Evolutionary conservation across 1,140 invertebrate genomes (phyloP).

Genomic region (Apis cerana): DNA sequence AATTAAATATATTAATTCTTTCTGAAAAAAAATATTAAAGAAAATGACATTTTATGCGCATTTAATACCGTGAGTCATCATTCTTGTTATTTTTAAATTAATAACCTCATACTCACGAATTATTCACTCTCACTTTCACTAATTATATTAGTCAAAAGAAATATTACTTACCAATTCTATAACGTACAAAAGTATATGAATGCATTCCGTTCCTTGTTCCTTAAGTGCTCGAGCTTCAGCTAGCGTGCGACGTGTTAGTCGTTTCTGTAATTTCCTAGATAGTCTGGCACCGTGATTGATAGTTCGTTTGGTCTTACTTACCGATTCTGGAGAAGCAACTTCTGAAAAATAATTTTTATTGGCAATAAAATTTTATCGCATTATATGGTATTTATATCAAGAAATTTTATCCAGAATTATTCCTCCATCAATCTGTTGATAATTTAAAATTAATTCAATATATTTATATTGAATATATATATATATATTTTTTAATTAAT

Average conservation of each 20-base stretch:
- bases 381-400: background rate
- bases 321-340: constrained; percentile 58
- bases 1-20: background rate
- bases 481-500: background rate
- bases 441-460: background rate
- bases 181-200: constrained; percentile 88
- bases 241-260: constrained; percentile 87
- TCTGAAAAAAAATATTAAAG: too few species aligned
- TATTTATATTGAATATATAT: too few species aligned
- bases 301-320: constrained; percentile 85
- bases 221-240: constrained; percentile 88
- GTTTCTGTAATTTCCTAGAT: constrained; percentile 85
- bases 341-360: constrained; percentile 50
- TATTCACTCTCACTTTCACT: too few species aligned
- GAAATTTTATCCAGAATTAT: background rate
- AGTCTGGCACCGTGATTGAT: constrained; percentile 89
- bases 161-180: constrained; percentile 85
- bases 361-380: background rate
- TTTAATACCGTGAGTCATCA: too few species aligned
- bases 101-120: too few species aligned
- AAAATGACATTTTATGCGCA: too few species aligned
- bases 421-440: background rate
- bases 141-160: background rate
- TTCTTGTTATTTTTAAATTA: too few species aligned
- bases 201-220: constrained; percentile 89